A percentile compares a stretch with the other conserved stretches of the same genome.
Evolutionary conservation across 2,888 invertebrate genomes (phyloP).

Genomic region (Galerucella nymphaeae): DNA sequence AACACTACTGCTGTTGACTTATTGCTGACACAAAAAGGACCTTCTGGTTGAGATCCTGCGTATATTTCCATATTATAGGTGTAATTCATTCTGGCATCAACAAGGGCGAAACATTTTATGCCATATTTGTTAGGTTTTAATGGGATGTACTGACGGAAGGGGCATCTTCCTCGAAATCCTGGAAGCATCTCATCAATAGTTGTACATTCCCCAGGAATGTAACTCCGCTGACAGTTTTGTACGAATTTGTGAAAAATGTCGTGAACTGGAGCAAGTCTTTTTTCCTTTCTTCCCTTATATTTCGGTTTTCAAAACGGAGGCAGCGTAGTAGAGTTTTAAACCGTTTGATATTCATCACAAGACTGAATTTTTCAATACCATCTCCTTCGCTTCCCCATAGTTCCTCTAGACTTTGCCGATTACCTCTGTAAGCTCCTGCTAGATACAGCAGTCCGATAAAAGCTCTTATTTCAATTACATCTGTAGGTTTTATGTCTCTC

Average conservation of each 20-base stretch:
- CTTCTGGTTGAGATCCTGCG: slow-evolving; percentile 46
- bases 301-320: background rate
- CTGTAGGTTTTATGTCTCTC: too few relatives aligned
- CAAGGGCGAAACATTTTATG: slow-evolving; percentile 42
- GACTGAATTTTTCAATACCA: too few relatives aligned
- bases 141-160: slow-evolving; percentile 44
- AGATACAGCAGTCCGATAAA: too few relatives aligned
- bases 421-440: too few relatives aligned
- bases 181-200: slow-evolving; percentile 43
- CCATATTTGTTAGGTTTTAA: slow-evolving; percentile 40
- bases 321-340: background rate
- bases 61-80: slow-evolving; percentile 43
- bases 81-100: slow-evolving; percentile 39
- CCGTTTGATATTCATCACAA: too few relatives aligned
- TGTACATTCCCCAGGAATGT: slow-evolving; percentile 33
- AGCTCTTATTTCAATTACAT: too few relatives aligned
- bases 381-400: too few relatives aligned
- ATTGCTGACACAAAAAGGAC: slow-evolving; percentile 39
- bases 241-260: slow-evolving; percentile 26
- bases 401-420: too few relatives aligned
- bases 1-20: slow-evolving; percentile 41
- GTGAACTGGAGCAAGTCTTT: slow-evolving; percentile 48
- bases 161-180: slow-evolving; percentile 39
- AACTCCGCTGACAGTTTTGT: slow-evolving; percentile 27
- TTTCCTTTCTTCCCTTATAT: slow-evolving; percentile 6